phyloP scores from a whole-genome alignment of 1,140 invertebrate species.

The Macrobrachium rosenbergii region DNA sequence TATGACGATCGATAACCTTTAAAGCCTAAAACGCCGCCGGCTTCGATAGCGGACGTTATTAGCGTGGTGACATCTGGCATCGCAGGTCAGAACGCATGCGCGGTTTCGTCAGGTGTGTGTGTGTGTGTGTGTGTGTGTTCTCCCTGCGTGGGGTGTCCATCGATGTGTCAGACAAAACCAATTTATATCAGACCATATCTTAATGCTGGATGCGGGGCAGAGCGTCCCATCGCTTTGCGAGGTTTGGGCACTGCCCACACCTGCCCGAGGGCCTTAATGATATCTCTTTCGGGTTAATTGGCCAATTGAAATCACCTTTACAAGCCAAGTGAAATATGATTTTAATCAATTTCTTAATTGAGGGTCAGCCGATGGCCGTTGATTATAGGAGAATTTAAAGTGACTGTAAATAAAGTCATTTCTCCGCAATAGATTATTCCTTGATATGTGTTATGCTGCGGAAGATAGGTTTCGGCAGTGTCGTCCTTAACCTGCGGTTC shows the following conservation, averaged over 20 bases:
- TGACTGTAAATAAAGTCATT: neutral
- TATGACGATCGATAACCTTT: no score
- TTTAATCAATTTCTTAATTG: conserved; percentile 9
- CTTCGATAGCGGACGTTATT: neutral
- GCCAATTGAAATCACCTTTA: conserved; percentile 14
- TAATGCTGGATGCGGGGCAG: neutral
- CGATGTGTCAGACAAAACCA: conserved; percentile 26
- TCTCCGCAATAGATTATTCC: no score
- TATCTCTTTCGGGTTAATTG: conserved; percentile 21
- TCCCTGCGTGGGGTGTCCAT: conserved; percentile 29
- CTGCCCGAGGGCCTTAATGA: neutral
- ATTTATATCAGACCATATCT: conserved; percentile 47
- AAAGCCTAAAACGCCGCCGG: no score
- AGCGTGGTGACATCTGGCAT: conserved; percentile 32
- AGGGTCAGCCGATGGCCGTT: neutral
- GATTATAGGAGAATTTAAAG: neutral
- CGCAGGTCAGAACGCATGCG: conserved; percentile 56
- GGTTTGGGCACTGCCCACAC: neutral
- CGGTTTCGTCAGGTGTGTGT: conserved; percentile 34
- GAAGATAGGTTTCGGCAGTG: no score
- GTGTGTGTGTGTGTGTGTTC: conserved; percentile 23
- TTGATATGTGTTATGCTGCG: no score
- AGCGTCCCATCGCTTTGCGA: neutral
- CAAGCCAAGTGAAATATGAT: neutral
- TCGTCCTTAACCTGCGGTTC: no score